A percentile compares a stretch with the other conserved stretches of the same genome.
These are phyloP conservation scores for Varanus salvator DNA, from an alignment of 2,113 vertebrate genomes.

Conservation along the genomic window DNA sequence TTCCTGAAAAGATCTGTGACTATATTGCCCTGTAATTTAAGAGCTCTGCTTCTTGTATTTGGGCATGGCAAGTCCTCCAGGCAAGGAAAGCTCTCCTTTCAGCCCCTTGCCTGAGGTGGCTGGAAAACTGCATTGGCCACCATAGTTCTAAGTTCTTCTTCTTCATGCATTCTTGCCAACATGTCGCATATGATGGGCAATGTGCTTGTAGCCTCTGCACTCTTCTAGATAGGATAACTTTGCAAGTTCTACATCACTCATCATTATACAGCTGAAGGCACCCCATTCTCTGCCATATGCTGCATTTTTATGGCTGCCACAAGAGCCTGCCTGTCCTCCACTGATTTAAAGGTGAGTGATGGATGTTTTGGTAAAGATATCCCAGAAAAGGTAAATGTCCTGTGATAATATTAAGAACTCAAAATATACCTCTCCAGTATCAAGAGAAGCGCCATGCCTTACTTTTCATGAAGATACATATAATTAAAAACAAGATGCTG, in stretches of 20 bases:
- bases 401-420: too few relatives aligned
- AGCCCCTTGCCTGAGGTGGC: neutral
- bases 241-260: neutral
- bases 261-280: neutral
- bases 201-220: too few relatives aligned
- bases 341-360: neutral
- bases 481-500: neutral
- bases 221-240: neutral
- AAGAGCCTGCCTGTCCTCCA: neutral
- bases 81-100: neutral
- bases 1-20: neutral
- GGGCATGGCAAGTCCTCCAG: neutral
- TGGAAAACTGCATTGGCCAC: neutral
- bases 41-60: neutral
- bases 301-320: neutral
- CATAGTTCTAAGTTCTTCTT: neutral
- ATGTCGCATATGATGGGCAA: neutral
- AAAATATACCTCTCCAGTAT: too few relatives aligned
- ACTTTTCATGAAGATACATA: neutral
- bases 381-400: too few relatives aligned
- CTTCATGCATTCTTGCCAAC: neutral
- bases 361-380: neutral
- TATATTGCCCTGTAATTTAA: neutral
- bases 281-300: neutral
- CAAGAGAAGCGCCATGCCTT: too few relatives aligned